Conservation (phyloP, 2,888 invertebrate genomes). For the Emmelina monodactyla region DNA sequence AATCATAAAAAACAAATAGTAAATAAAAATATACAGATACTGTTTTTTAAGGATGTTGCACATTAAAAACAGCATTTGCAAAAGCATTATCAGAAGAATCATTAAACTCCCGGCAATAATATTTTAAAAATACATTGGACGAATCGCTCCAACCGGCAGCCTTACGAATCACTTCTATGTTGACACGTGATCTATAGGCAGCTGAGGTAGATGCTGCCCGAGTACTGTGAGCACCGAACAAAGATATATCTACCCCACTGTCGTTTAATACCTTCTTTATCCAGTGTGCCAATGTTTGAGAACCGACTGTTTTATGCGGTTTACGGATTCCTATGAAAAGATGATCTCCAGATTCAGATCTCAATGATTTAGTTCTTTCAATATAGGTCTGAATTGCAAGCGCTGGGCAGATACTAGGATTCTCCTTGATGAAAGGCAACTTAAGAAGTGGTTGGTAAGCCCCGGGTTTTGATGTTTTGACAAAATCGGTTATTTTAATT, state of each 20-base stretch:
- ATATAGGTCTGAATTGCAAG: not conserved
- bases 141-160: constrained; percentile 16
- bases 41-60: no score
- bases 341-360: not conserved
- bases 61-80: no score
- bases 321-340: not conserved
- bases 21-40: no score
- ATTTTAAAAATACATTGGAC: constrained; percentile 12
- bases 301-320: constrained; percentile 1
- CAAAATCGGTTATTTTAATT: constrained; percentile 2
- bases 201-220: constrained; percentile 19
- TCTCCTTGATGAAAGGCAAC: not conserved
- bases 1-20: no score
- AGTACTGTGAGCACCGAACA: constrained; percentile 14
- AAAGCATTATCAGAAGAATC: no score
- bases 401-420: constrained; percentile 2
- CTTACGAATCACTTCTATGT: constrained; percentile 15
- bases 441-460: not conserved
- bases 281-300: constrained; percentile 3
- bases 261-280: not conserved
- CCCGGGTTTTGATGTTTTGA: constrained; percentile 2
- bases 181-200: constrained; percentile 15
- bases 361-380: not conserved
- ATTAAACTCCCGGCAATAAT: not conserved
- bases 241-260: constrained; percentile 13